These are phyloP conservation scores for Leucophenga montana DNA, from an alignment of 2,888 invertebrate species.

Conservation along the genomic window DNA sequence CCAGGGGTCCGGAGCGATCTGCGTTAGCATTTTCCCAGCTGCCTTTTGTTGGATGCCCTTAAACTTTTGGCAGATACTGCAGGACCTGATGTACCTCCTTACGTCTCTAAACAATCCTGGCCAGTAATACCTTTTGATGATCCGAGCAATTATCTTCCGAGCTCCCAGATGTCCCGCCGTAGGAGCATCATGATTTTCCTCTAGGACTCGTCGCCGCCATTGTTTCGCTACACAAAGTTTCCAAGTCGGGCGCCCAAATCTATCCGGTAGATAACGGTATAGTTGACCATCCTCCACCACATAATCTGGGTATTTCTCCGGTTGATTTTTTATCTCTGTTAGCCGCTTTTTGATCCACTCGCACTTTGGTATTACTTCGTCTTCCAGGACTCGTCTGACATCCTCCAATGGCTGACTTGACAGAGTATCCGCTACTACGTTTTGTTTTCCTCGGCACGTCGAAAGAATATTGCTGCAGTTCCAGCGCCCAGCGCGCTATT, in stretches of 20 bases:
- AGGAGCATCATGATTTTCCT: slow-evolving; percentile 34
- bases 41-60: too few relatives aligned
- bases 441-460: slow-evolving; percentile 16
- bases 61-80: too few relatives aligned
- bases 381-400: background rate
- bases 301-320: slow-evolving; percentile 25
- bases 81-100: background rate
- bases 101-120: too few relatives aligned
- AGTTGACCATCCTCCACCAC: slow-evolving; percentile 22
- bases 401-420: slow-evolving; percentile 18
- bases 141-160: slow-evolving; percentile 30
- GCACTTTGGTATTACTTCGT: background rate
- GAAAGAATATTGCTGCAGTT: slow-evolving; percentile 38
- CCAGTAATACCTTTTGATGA: slow-evolving; percentile 35
- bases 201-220: slow-evolving; percentile 7
- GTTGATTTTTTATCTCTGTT: background rate
- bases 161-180: slow-evolving; percentile 37
- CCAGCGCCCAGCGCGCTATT: slow-evolving; percentile 38
- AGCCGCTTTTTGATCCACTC: background rate
- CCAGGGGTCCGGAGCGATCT: too few relatives aligned
- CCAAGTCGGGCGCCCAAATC: slow-evolving; percentile 9
- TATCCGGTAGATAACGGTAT: slow-evolving; percentile 18
- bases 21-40: too few relatives aligned
- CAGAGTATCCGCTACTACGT: slow-evolving; percentile 34
- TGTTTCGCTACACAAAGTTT: slow-evolving; percentile 28